A percentile compares a stretch with the other conserved stretches of the same genome.
Conservation (phyloP, 64 coral and sea anemone genomes). For the Montipora sp. region DNA sequence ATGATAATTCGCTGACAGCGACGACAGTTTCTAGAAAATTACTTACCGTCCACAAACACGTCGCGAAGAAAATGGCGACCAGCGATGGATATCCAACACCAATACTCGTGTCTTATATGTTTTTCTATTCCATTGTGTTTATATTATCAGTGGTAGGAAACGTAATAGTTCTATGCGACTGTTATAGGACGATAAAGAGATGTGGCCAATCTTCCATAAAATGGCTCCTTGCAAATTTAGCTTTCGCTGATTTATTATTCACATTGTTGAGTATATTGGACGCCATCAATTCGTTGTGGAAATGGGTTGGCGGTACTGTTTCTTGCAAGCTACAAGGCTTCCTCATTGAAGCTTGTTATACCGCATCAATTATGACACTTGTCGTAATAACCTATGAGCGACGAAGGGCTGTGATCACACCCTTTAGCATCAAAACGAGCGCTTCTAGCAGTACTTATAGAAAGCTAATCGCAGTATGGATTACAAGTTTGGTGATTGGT, state of each 20-base stretch:
- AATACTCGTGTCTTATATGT: not conserved
- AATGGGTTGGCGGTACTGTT: constrained; percentile 24
- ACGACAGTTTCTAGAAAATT: too few relatives aligned
- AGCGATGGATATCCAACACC: not conserved
- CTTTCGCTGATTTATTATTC: not conserved
- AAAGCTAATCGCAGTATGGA: not conserved
- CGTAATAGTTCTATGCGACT: not conserved
- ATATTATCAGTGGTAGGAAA: constrained; percentile 27
- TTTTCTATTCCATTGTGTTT: not conserved
- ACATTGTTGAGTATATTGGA: constrained; percentile 50
- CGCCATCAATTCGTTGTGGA: constrained; percentile 1
- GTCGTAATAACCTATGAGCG: constrained; percentile 41
- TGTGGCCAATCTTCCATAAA: not conserved
- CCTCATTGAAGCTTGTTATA: constrained; percentile 40
- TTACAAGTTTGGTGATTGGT: not conserved
- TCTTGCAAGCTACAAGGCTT: constrained; percentile 52
- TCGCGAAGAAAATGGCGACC: not conserved
- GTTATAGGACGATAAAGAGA: constrained; percentile 23
- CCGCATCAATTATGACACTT: constrained; percentile 52
- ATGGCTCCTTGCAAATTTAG: too few relatives aligned
- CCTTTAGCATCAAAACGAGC: not conserved
- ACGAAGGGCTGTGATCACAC: constrained; percentile 23
- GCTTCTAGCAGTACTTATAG: not conserved
- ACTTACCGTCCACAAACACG: too few relatives aligned
- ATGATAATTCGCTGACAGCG: not conserved